A percentile compares a stretch with the other conserved stretches of the same genome.
Evolutionary conservation across 2,797 vertebrate species (phyloP).

Genomic region (Helarctos malayanus): DNA sequence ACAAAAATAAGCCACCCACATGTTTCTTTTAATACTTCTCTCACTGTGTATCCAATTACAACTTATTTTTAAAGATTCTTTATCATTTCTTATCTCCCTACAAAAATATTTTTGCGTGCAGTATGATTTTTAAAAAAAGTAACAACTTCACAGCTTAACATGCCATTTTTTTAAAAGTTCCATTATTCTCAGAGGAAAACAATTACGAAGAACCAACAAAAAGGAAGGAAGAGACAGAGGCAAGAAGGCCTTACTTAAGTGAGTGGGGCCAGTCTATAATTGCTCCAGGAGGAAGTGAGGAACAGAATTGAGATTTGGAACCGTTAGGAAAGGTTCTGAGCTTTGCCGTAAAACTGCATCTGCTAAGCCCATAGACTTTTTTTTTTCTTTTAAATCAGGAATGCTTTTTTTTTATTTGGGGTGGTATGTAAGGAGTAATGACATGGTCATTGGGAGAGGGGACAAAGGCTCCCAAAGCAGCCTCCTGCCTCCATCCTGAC

Average conservation of each 20-base stretch:
- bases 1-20: not conserved
- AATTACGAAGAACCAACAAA: not conserved
- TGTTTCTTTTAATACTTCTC: slow-evolving; percentile 33
- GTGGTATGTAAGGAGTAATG: not conserved
- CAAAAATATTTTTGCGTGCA: not conserved
- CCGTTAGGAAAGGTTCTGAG: not conserved
- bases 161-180: not conserved
- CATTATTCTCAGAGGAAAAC: slow-evolving; percentile 48
- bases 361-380: not conserved
- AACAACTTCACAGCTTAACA: not conserved
- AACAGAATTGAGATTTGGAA: not conserved
- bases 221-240: not conserved
- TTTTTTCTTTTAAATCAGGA: not conserved
- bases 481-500: not conserved
- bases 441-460: not conserved
- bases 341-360: not conserved
- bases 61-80: slow-evolving; percentile 36
- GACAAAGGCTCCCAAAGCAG: not conserved
- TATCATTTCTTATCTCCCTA: slow-evolving; percentile 11
- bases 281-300: not conserved
- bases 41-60: not conserved
- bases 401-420: not conserved
- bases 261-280: not conserved
- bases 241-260: not conserved
- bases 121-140: slow-evolving; percentile 13